Base-by-base conservation (phyloP, 37 sponge, comb jelly and placozoan species). In the Aplysina aerophoba region DNA sequence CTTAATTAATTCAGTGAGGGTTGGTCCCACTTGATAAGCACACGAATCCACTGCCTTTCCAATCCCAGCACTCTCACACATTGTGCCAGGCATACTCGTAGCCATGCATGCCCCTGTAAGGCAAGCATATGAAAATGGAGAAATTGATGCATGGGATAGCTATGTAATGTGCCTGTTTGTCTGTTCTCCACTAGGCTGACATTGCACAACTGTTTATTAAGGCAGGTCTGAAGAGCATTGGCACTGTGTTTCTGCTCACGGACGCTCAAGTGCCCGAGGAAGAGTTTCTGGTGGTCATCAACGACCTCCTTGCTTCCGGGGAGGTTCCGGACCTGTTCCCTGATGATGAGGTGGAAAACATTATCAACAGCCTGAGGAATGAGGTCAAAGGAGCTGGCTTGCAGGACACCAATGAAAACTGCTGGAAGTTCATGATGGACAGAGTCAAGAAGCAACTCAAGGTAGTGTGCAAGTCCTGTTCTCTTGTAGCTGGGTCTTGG, bases 201-300 rank as follows among this genome's bases (percentile, higher is more conserved):
- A 44, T 98, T 28, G 93, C 95, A 67, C 93, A 93, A 80, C 90
- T 98, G 53, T 98, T 94, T 81, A 91, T 94, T 64, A 98, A 98
- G 85, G 95, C 99, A 34, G 99, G 97, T n/a, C 79, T 98, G 41
- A 98, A 98, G 86, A 96, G 85, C 73, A 88, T 96, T 80, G 97
- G 95, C 0, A 98, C 95, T n/a, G 97, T 98, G 65, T 98, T 98
- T 86, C 91, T 98, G 30, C 88, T 98, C 83, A 98, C 99, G 25
- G 99, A 98, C 83, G 95, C 97, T 63, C 99, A 98, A 81, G 89
- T 98, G 13, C 99, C 99, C 16, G 99, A 98, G 81, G 95, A 96
- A 79, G 92, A 94, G 69, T 98, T 98, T 73, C 89, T 98, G 21
- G 99, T 98, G 6, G 67, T 98, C 25, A 94, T 98, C 73, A 98